A percentile compares a stretch with the other conserved stretches of the same genome.
phyloP scores from a whole-genome alignment of 1,140 invertebrate genomes.

The Philopotamus ludificatus region DNA sequence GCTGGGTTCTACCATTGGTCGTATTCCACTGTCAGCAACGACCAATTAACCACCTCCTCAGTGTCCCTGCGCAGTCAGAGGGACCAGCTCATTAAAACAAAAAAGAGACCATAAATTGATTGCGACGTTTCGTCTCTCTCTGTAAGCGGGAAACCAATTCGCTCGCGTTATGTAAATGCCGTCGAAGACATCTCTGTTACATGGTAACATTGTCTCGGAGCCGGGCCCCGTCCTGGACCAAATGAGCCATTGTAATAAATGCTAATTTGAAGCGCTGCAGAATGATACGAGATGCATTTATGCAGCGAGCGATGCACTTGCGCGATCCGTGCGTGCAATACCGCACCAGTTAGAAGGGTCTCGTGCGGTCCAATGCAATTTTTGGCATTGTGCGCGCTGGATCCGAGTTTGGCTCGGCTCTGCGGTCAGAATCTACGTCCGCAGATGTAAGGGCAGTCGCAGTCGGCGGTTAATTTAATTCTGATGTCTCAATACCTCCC shows the following conservation, averaged over 20 bases:
- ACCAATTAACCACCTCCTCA: slow-evolving; percentile 36
- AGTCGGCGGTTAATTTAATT: slow-evolving; percentile 45
- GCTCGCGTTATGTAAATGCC: slow-evolving; percentile 34
- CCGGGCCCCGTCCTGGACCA: no score
- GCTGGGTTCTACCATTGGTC: neutral
- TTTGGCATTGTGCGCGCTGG: no score
- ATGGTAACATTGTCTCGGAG: no score
- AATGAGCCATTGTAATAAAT: no score
- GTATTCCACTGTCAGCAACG: slow-evolving; percentile 19
- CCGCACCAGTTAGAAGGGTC: no score
- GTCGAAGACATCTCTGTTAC: slow-evolving; percentile 33
- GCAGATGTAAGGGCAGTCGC: neutral
- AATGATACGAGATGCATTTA: no score
- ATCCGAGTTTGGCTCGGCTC: neutral
- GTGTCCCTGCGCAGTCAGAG: no score
- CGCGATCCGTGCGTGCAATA: no score
- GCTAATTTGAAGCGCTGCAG: no score
- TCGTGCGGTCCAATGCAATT: no score
- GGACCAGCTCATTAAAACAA: slow-evolving; percentile 29
- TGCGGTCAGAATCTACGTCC: no score
- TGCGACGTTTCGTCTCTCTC: slow-evolving; percentile 1
- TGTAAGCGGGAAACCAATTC: slow-evolving; percentile 19
- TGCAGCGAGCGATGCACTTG: no score
- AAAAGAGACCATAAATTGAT: slow-evolving; percentile 34
- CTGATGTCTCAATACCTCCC: slow-evolving; percentile 60